Conservation (phyloP, 2,888 invertebrate species). For the Cerastis leucographa region DNA sequence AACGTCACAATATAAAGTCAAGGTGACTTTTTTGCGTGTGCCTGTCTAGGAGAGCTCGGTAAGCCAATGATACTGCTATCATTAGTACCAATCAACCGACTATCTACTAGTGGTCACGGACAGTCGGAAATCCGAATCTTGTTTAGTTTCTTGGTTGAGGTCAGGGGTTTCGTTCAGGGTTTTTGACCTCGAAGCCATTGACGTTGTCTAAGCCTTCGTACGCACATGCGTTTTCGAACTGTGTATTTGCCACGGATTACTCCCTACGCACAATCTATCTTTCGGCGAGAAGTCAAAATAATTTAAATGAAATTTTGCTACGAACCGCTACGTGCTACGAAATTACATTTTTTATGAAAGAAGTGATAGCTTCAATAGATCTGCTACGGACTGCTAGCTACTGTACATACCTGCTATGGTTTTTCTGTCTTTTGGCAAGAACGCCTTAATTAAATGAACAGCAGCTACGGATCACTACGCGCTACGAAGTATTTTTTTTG, state of each 20-base stretch:
- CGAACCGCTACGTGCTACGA: background rate
- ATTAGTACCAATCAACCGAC: conserved; percentile 50
- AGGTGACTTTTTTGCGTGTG: conserved; percentile 54
- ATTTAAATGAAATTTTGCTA: background rate
- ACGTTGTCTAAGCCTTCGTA: background rate
- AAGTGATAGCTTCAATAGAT: background rate
- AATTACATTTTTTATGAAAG: background rate
- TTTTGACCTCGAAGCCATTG: conserved; percentile 34
- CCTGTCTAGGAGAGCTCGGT: conserved; percentile 49
- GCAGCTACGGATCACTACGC: background rate
- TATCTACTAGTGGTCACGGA: conserved; percentile 39
- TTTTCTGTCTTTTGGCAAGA: background rate
- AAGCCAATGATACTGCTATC: conserved; percentile 47
- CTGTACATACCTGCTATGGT: too few relatives aligned
- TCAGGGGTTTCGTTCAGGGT: conserved; percentile 36
- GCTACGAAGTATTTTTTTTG: background rate
- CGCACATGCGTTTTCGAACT: background rate
- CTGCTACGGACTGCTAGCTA: background rate
- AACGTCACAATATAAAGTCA: conserved; percentile 27
- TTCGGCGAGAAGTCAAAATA: background rate
- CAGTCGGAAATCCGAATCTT: conserved; percentile 56
- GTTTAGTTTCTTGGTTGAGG: conserved; percentile 37
- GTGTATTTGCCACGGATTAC: background rate
- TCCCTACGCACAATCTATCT: background rate
- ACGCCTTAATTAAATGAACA: background rate